Evolutionary conservation across 2,888 invertebrate species (phyloP), one percentile per base, ranked within the genome.

Genomic region (Sepiola atlantica): DNA sequence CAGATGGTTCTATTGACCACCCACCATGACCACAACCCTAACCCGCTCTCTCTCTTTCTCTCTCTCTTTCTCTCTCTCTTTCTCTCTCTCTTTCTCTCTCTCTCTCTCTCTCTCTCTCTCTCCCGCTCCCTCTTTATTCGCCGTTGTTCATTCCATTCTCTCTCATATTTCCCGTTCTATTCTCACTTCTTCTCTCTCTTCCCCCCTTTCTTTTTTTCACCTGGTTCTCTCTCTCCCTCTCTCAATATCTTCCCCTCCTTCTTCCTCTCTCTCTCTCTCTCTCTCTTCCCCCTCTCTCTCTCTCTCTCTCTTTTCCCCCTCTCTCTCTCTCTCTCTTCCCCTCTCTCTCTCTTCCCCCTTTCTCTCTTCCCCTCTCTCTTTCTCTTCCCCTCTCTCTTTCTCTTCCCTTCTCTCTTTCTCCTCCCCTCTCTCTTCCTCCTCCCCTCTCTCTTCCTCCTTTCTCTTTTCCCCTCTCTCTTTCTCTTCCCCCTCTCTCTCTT

Each of bases 131-230:
- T 45, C 45, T 45, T 45, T 45, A 45, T 45, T 45, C 2, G 2
- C 45, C 45, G 2, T 45, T 45, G 45, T 45, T 45, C 4, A 8
- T 45, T 45, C 45, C 45, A 45, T 91, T 12, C 91, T 35, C 20
- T 91, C 14, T 91, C 0, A 20, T 3, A 16, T 91, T 32, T n/a
- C n/a, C 90, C 35, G 18, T 14, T 18, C n/a, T 20, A n/a, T 20
- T 90, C 90, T 90, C 90, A n/a, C 90, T 90, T n/a, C 28, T n/a
- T 90, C 90, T 90, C 90, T 90, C 90, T 28, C 90, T n/a, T n/a
- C 6, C 16, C 10, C n/a, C 35, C n/a, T n/a, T 90, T 3, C 90
- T 18, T 8, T n/a, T 24, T 35, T 90, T n/a, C n/a, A n/a, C n/a
- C 1, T 35, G 16, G 18, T 6, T 90, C 35, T 35, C 90, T 35